Percentiles rank a stretch among this genome's conserved stretches.
These are phyloP conservation scores for Adineta ricciae DNA, from an alignment of 2,888 invertebrate species.

Conservation along the genomic window DNA sequence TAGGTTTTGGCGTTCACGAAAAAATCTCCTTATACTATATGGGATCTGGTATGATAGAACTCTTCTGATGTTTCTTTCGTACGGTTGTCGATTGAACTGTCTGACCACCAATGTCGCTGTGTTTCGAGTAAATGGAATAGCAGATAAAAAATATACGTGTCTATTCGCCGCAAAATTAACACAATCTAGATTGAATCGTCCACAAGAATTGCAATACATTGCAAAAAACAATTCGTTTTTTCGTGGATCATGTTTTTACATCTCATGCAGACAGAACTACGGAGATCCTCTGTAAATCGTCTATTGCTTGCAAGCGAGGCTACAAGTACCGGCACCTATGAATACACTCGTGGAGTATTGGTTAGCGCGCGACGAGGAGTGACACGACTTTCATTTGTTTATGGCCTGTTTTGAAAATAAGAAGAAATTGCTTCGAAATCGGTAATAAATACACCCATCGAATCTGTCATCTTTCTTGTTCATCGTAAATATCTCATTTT, in stretches of 20 bases:
- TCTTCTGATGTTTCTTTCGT: not conserved
- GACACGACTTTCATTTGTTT: not conserved
- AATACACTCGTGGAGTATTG: not conserved
- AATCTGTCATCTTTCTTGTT: too few relatives aligned
- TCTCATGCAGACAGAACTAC: not conserved
- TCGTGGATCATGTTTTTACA: not conserved
- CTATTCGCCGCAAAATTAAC: not conserved
- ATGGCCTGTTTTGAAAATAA: too few relatives aligned
- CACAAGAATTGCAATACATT: not conserved
- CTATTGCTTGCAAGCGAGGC: not conserved
- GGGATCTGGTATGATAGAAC: not conserved
- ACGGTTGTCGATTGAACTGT: not conserved
- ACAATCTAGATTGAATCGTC: not conserved
- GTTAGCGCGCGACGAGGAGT: not conserved
- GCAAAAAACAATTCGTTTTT: not conserved
- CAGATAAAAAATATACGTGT: not conserved
- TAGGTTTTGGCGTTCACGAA: conserved; percentile 92
- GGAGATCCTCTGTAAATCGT: not conserved
- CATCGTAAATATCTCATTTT: too few relatives aligned
- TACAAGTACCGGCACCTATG: not conserved
- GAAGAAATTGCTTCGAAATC: too few relatives aligned
- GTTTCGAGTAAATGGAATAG: not conserved
- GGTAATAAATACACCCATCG: too few relatives aligned
- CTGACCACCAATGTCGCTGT: not conserved
- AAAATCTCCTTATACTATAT: conserved; percentile 55